phyloP scores from a whole-genome alignment of 2,113 vertebrate genomes.

The Thalassarche chlororhynchos region DNA sequence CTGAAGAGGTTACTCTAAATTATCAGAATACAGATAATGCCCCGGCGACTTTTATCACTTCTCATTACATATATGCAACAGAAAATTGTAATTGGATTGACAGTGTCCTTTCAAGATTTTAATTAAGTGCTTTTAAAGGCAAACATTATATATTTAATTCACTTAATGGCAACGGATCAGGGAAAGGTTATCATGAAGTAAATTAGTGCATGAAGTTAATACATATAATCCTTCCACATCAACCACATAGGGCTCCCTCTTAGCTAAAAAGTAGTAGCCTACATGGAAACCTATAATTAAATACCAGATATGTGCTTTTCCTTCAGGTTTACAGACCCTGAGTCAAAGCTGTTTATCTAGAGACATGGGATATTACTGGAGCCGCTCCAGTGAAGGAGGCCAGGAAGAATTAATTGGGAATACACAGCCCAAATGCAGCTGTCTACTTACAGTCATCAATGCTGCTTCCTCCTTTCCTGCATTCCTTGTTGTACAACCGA shows the following conservation, averaged over 20 bases:
- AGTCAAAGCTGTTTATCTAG: background rate
- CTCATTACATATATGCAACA: background rate
- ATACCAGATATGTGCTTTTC: background rate
- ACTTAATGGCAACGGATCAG: background rate
- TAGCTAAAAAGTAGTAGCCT: background rate
- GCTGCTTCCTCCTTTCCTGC: slow-evolving; percentile 76
- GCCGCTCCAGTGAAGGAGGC: background rate
- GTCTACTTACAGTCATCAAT: slow-evolving; percentile 80
- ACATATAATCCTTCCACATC: background rate
- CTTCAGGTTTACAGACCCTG: background rate
- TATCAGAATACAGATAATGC: background rate
- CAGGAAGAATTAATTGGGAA: background rate
- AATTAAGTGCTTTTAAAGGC: background rate
- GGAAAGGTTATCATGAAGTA: background rate
- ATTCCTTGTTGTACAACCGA: slow-evolving; percentile 87
- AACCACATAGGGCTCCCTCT: background rate
- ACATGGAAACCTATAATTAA: background rate
- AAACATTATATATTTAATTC: background rate
- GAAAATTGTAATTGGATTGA: background rate
- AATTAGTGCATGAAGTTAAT: background rate
- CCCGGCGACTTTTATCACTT: background rate
- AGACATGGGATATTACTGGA: background rate
- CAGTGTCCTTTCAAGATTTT: background rate
- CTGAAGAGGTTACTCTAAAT: background rate
- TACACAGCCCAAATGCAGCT: background rate